Evolutionary conservation across 2,888 invertebrate genomes (phyloP).

Genomic region (Uropetala carovei): DNA sequence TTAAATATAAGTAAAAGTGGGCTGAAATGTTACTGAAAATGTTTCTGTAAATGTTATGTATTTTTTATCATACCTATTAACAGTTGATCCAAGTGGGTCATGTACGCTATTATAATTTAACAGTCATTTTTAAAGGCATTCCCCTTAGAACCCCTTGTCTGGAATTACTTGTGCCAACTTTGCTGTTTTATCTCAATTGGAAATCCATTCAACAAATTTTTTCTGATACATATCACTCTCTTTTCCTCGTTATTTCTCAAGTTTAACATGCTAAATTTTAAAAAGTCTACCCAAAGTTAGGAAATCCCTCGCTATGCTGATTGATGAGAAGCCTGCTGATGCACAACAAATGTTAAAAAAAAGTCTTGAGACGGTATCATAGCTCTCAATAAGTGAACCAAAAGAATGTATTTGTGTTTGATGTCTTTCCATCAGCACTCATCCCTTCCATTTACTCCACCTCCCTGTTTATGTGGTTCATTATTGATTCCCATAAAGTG

Average conservation of each 20-base stretch:
- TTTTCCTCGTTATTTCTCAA: slow-evolving; percentile 34
- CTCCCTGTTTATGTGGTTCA: slow-evolving; percentile 31
- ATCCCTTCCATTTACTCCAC: slow-evolving; percentile 34
- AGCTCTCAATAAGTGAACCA: slow-evolving; percentile 42
- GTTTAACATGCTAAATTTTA: background rate
- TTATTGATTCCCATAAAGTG: slow-evolving; percentile 41
- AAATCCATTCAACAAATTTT: slow-evolving; percentile 42
- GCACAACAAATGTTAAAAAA: slow-evolving; percentile 42
- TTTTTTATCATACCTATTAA: slow-evolving; percentile 50
- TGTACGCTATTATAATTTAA: slow-evolving; percentile 36
- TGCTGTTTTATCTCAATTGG: slow-evolving; percentile 1
- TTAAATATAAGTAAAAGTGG: slow-evolving; percentile 11
- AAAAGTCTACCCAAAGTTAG: slow-evolving; percentile 31
- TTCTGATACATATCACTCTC: slow-evolving; percentile 51
- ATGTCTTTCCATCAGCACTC: slow-evolving; percentile 36
- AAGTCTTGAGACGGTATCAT: background rate
- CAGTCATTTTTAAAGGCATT: slow-evolving; percentile 36
- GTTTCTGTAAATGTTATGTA: slow-evolving; percentile 38
- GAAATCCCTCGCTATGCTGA: background rate
- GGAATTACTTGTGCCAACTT: slow-evolving; percentile 26
- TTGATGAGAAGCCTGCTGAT: background rate
- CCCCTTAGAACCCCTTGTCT: slow-evolving; percentile 4
- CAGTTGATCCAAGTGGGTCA: slow-evolving; percentile 37
- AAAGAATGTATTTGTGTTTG: slow-evolving; percentile 52
- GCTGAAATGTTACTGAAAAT: slow-evolving; percentile 38